phyloP scores from a whole-genome alignment of 2,113 vertebrate species.

The Platycercus adscitus region DNA sequence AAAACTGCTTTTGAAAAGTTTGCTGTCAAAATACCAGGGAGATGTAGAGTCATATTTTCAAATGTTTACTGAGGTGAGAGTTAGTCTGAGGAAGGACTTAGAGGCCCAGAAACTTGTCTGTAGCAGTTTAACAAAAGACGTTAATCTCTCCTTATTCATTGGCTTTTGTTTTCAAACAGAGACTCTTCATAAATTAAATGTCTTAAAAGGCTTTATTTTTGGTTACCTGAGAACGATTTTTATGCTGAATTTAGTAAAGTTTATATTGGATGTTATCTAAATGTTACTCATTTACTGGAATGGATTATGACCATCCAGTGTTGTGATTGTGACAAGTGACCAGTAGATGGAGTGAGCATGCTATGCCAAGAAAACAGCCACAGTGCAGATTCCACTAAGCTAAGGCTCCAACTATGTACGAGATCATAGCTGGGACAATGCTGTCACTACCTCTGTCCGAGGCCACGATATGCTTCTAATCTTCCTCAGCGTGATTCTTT shows the following conservation, averaged over 20 bases:
- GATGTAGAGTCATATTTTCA: neutral
- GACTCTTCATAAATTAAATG: neutral
- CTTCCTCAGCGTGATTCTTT: neutral
- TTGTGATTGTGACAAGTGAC: neutral
- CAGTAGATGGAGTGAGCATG: slow-evolving; percentile 16
- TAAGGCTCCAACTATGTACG: neutral
- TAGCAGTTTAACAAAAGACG: neutral
- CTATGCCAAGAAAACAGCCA: neutral
- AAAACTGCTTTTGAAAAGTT: neutral
- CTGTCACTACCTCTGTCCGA: neutral
- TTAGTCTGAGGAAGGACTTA: neutral
- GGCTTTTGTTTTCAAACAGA: neutral
- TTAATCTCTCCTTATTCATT: neutral
- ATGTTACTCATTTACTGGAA: neutral
- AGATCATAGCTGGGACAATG: neutral
- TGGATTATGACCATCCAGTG: neutral
- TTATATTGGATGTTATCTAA: neutral
- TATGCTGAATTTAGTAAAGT: neutral
- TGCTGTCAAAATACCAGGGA: neutral
- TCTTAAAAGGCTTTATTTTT: neutral
- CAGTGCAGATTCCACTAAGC: neutral
- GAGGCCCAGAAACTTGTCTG: neutral
- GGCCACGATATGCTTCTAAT: neutral
- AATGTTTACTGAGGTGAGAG: neutral
- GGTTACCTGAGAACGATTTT: neutral